Evolutionary conservation across 2,113 vertebrate species (phyloP).

Genomic region (Hydropotes inermis): DNA sequence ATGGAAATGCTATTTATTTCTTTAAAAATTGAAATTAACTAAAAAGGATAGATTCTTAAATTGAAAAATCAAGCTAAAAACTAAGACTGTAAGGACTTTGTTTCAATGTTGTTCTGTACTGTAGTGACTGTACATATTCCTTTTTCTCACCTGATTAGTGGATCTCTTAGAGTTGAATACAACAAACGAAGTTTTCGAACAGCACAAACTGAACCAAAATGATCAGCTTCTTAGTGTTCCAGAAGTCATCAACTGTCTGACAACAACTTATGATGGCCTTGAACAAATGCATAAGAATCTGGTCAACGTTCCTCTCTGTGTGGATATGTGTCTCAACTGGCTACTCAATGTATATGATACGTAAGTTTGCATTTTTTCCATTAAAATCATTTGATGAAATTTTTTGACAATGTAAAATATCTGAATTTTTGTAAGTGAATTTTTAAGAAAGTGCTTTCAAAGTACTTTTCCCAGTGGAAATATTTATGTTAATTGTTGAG

Average conservation of each 20-base stretch:
- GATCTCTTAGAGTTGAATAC: constrained; percentile 93
- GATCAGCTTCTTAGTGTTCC: constrained; percentile 91
- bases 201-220: constrained; percentile 93
- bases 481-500: not conserved
- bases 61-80: not conserved
- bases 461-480: not conserved
- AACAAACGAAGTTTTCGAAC: constrained; percentile 92
- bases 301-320: constrained; percentile 95
- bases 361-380: constrained; percentile 81
- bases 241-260: constrained; percentile 95
- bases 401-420: not conserved
- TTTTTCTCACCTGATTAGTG: constrained; percentile 81
- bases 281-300: constrained; percentile 95
- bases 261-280: constrained; percentile 92
- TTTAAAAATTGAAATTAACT: not conserved
- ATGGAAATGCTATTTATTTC: not conserved
- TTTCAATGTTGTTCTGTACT: not conserved
- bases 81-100: not conserved
- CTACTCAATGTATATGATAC: constrained; percentile 97
- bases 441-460: not conserved
- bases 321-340: constrained; percentile 99
- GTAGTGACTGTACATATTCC: not conserved
- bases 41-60: not conserved
- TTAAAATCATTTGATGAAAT: not conserved
- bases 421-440: not conserved